A percentile compares a stretch with the other conserved stretches of the same genome.
phyloP scores from a whole-genome alignment of 2,797 vertebrate genomes.

The Xenentodon cancila region DNA sequence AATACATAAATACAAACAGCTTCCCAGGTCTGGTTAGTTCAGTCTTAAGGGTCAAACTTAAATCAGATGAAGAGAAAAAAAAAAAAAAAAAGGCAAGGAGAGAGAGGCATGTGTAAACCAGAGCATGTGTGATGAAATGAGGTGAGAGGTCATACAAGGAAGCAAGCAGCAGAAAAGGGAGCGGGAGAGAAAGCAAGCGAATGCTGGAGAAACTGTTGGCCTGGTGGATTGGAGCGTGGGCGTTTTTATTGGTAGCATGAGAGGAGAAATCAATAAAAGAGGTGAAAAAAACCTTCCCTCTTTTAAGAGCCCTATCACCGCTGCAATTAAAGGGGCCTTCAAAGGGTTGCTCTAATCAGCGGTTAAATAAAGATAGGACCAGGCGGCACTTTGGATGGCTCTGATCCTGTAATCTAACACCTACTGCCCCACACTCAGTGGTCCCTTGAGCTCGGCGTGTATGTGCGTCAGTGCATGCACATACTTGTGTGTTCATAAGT shows the following conservation, averaged over 20 bases:
- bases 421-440: slow-evolving; percentile 70
- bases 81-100: too few species aligned
- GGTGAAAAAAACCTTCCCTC: slow-evolving; percentile 62
- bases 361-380: slow-evolving; percentile 79
- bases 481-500: slow-evolving; percentile 57
- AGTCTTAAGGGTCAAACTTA: not conserved
- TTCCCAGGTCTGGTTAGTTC: not conserved
- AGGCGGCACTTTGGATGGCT: slow-evolving; percentile 72
- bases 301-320: slow-evolving; percentile 71
- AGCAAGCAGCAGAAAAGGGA: slow-evolving; percentile 30
- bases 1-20: not conserved
- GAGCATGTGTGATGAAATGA: slow-evolving; percentile 22
- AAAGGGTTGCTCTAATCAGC: slow-evolving; percentile 79
- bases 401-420: slow-evolving; percentile 82
- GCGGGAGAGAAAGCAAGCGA: slow-evolving; percentile 19
- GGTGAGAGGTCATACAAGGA: slow-evolving; percentile 2
- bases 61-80: not conserved
- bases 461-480: slow-evolving; percentile 36
- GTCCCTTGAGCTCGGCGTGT: slow-evolving; percentile 63
- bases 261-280: slow-evolving; percentile 79
- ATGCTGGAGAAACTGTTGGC: slow-evolving; percentile 41
- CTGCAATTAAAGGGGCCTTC: slow-evolving; percentile 78
- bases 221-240: slow-evolving; percentile 39
- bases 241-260: slow-evolving; percentile 75
- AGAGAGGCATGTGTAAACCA: not conserved